These are phyloP conservation scores for Lithophane leautieri DNA, from an alignment of 2,888 invertebrate genomes.

Conservation along the genomic window DNA sequence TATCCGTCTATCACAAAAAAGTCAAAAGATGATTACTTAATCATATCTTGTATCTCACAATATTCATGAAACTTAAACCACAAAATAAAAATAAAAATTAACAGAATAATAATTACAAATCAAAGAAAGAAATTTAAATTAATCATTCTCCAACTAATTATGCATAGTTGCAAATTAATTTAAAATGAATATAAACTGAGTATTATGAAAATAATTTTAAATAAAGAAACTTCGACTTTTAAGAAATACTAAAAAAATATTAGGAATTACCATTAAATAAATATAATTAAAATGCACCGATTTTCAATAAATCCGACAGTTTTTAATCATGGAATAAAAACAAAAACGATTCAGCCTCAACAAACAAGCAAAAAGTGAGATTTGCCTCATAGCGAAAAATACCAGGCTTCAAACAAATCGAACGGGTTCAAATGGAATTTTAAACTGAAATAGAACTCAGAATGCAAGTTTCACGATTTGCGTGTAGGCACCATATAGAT, in stretches of 20 bases:
- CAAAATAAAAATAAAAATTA: neutral
- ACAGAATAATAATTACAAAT: neutral
- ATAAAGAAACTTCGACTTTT: neutral
- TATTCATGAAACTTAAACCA: neutral
- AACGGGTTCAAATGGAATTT: conserved; percentile 58
- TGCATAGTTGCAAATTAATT: neutral
- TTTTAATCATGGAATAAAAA: conserved; percentile 19
- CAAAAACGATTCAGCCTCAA: neutral
- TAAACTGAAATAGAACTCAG: conserved; percentile 57
- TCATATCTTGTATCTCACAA: no score
- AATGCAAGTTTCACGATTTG: conserved; percentile 60
- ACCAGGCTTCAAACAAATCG: conserved; percentile 41
- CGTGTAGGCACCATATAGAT: conserved; percentile 46
- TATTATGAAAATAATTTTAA: neutral
- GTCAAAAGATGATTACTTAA: neutral
- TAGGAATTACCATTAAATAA: neutral
- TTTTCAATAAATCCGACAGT: neutral
- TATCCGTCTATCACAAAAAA: neutral
- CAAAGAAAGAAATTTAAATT: neutral
- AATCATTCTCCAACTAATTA: no score
- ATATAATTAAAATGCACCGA: neutral
- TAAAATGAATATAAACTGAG: neutral
- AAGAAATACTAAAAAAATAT: neutral
- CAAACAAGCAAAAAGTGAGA: conserved; percentile 4
- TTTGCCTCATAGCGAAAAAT: conserved; percentile 18